Evolutionary conservation across 2,113 vertebrate species (phyloP).

Genomic region (Gambusia holbrooki): DNA sequence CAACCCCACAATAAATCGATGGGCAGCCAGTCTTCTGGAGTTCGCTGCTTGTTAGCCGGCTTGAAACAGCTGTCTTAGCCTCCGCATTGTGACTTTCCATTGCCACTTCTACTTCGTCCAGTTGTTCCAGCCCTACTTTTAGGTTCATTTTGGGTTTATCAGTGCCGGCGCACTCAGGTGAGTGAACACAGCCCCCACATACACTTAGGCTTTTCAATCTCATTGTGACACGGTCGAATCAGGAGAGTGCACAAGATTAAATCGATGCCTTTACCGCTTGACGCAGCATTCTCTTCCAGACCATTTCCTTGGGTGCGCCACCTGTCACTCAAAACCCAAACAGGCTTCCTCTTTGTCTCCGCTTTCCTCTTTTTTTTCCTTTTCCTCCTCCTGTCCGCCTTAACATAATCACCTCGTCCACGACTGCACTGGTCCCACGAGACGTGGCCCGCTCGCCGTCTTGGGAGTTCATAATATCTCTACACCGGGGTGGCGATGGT

Average conservation of each 20-base stretch:
- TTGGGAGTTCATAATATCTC: conserved; percentile 58
- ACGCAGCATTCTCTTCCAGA: conserved; percentile 73
- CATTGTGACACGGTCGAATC: conserved; percentile 68
- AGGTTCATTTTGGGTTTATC: conserved; percentile 63
- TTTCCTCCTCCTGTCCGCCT: conserved; percentile 4
- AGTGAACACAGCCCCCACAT: conserved; percentile 59
- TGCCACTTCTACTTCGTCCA: conserved; percentile 25
- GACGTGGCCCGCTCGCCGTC: conserved; percentile 20
- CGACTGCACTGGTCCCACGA: conserved; percentile 22
- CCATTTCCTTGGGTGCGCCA: conserved; percentile 61
- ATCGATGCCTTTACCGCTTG: conserved; percentile 73
- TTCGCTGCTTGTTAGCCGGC: conserved; percentile 70
- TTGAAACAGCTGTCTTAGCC: conserved; percentile 61
- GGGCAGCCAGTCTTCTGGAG: conserved; percentile 59
- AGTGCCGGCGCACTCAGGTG: conserved; percentile 54
- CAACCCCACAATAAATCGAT: conserved; percentile 57
- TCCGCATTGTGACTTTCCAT: conserved; percentile 41
- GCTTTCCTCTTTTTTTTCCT: background rate
- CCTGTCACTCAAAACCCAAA: conserved; percentile 64
- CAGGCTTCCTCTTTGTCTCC: conserved; percentile 41
- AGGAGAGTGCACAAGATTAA: conserved; percentile 70
- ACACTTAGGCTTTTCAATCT: conserved; percentile 75
- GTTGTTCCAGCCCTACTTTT: conserved; percentile 44
- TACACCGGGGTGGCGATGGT: conserved; percentile 37
- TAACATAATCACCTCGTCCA: conserved; percentile 23